A percentile compares a stretch with the other conserved stretches of the same genome.
Conservation (phyloP, 2,888 invertebrate species). For the Macrostomum cliftonense region DNA sequence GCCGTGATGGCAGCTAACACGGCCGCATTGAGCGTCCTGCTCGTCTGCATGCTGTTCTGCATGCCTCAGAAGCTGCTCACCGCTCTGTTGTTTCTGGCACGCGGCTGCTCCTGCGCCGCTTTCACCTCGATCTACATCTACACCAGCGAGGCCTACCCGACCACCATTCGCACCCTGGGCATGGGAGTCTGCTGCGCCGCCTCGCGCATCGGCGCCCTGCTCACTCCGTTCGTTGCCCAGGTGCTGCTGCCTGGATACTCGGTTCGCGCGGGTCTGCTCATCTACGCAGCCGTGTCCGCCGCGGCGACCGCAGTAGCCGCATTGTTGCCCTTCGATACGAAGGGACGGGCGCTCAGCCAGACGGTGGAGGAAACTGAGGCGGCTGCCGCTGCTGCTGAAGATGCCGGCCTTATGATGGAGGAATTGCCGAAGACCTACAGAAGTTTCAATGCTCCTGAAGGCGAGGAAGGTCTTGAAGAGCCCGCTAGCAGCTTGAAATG, state of each 20-base stretch:
- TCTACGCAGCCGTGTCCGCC: conserved; percentile 55
- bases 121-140: neutral
- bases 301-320: conserved; percentile 56
- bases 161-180: conserved; percentile 64
- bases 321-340: conserved; percentile 64
- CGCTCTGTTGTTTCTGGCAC: neutral
- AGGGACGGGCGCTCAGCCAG: conserved; percentile 41
- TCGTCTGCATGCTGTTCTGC: neutral
- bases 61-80: neutral
- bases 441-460: too few relatives aligned
- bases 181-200: conserved; percentile 79
- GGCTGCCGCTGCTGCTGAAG: too few relatives aligned
- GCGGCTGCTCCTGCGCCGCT: neutral
- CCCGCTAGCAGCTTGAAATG: too few relatives aligned
- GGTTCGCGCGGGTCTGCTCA: conserved; percentile 24
- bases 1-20: neutral
- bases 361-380: too few relatives aligned
- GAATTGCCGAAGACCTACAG: too few relatives aligned
- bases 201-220: conserved; percentile 74
- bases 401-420: too few relatives aligned
- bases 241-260: conserved; percentile 41
- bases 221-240: conserved; percentile 81
- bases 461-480: too few relatives aligned
- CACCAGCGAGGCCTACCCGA: conserved; percentile 54
- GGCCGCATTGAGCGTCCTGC: neutral